Base-by-base conservation (phyloP, 2,888 invertebrate genomes). In the Coleophora deauratella region DNA sequence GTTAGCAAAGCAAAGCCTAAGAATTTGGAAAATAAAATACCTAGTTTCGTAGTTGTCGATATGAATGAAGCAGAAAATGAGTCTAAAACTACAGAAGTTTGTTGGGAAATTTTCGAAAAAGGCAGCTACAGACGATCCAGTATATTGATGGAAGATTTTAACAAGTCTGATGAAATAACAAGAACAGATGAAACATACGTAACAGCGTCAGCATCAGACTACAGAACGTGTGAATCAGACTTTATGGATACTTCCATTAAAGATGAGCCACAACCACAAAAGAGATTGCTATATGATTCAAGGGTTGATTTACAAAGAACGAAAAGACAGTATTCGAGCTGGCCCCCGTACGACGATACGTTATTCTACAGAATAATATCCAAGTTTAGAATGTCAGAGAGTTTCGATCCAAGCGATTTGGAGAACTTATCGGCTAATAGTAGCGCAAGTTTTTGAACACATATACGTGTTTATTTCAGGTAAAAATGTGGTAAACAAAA, bases 281-380 rank as follows among this genome's bases (percentile, higher is more conserved):
- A 61, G 37, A 54, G 44, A 14, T 41, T 74, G 12, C 27, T 81
- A 0, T 80, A 74, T 38, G 70, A 67, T 50, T 52, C 62, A 1
- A 50, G 55, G 31, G 38, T 46, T 0, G 53, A 69, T 37, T 44
- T 63, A 3, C 56, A 57, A 9, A 51, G 46, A 33, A 33, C 42
- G 0, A 33, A 49, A 30, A 55, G 72, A 3, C 41, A 64, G n/a
- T 66, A 71, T 27, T 55, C 65, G 0, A 79, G 75, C 2, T 86
- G 86, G 86, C 86, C 86, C 0, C 82, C 85, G 0, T 78, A 66
- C 15, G 84, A 85, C 38, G 68, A 81, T 9, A 70, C 81, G 0
- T 12, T 84, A 10, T 80, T 81, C 46, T 86, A 81, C 40, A 71
- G 62, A 27, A 70, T 85, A 1, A 64, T 82, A 10, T 76, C 82